These are phyloP conservation scores for Coluber constrictor DNA, from an alignment of 2,797 vertebrate species.

Conservation along the genomic window DNA sequence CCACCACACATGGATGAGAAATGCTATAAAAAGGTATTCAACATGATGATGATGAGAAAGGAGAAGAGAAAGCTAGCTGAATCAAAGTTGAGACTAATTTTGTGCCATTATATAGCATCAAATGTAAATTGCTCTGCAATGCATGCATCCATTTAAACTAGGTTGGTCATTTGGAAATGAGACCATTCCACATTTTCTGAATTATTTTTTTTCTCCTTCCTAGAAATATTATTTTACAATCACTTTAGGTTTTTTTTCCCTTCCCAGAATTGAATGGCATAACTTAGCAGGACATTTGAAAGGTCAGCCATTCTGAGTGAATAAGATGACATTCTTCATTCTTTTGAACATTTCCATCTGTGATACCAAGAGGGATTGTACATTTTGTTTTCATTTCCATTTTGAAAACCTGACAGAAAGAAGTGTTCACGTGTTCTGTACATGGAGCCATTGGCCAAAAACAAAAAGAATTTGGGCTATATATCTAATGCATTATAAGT, in stretches of 20 bases:
- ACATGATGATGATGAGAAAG: conserved; percentile 52
- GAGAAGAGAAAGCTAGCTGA: conserved; percentile 37
- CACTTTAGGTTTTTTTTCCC: neutral
- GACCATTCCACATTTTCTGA: conserved; percentile 21
- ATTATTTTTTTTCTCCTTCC: neutral
- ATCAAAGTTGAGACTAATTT: conserved; percentile 56
- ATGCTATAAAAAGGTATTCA: conserved; percentile 37
- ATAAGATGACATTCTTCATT: neutral
- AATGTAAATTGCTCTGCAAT: conserved; percentile 52
- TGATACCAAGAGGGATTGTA: neutral
- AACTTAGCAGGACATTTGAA: conserved; percentile 20
- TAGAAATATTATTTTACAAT: conserved; percentile 17
- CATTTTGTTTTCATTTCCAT: neutral
- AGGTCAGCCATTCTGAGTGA: conserved; percentile 1
- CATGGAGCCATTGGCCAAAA: conserved; percentile 4
- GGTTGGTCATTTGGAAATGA: conserved; percentile 45
- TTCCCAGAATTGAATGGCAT: neutral
- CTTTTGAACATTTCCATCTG: neutral
- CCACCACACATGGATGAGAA: conserved; percentile 28
- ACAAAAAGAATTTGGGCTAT: neutral
- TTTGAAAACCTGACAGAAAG: neutral
- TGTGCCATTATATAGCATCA: conserved; percentile 58
- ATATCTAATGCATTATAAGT: neutral
- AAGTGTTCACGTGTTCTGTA: conserved; percentile 9
- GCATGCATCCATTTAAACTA: conserved; percentile 48